These are phyloP conservation scores for Syngnathus scovelli DNA, from an alignment of 2,113 vertebrate species.

Conservation along the genomic window DNA sequence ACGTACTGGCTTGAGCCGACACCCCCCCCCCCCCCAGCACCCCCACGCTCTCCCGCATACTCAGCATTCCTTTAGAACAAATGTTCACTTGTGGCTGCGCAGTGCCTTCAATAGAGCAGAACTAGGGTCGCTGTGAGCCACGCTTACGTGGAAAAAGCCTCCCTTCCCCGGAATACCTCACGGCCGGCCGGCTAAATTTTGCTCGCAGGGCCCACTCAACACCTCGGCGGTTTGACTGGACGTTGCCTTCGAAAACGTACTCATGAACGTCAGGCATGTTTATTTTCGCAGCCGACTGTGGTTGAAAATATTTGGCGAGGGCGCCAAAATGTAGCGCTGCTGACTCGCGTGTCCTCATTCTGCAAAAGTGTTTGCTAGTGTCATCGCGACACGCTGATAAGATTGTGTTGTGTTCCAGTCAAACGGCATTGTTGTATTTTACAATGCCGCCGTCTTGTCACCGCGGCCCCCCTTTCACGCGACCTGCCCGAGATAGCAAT, in stretches of 20 bases:
- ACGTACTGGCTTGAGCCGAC: constrained; percentile 57
- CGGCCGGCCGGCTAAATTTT: constrained; percentile 8
- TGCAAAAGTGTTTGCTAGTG: constrained; percentile 8
- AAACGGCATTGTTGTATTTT: constrained; percentile 44
- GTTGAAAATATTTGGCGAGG: not conserved
- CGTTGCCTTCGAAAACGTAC: not conserved
- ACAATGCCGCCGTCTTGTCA: constrained; percentile 6
- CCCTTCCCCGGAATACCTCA: constrained; percentile 24
- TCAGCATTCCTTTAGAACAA: constrained; percentile 84
- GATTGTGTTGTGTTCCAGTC: constrained; percentile 30
- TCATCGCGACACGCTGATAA: constrained; percentile 43
- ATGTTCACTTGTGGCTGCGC: constrained; percentile 85
- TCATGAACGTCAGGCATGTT: not conserved
- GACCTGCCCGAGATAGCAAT: not conserved
- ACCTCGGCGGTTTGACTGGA: not conserved
- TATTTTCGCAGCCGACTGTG: not conserved
- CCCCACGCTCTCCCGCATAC: constrained; percentile 74
- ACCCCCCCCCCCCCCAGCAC: constrained; percentile 44
- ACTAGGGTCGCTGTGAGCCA: constrained; percentile 60
- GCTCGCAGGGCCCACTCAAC: not conserved
- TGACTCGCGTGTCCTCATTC: not conserved
- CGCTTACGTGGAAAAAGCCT: constrained; percentile 35
- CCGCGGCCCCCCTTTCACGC: not conserved
- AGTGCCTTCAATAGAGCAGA: constrained; percentile 75
- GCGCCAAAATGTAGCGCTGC: not conserved